A percentile compares a stretch with the other conserved stretches of the same genome.
Conservation (phyloP, 2,888 invertebrate species). For the Parnassius apollo region DNA sequence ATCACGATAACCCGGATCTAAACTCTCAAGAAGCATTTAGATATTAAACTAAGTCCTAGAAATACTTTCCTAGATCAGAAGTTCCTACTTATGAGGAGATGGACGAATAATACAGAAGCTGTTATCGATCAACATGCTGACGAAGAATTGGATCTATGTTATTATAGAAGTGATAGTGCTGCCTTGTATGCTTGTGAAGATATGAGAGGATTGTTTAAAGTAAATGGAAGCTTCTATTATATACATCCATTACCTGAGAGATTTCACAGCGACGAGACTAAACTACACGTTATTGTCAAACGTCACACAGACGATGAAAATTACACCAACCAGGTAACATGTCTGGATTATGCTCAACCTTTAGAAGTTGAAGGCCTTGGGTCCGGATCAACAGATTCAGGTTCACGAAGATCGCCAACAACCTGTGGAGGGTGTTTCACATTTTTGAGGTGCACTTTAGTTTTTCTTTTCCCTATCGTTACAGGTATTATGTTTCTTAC, state of each 20-base stretch:
- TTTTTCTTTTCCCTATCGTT: too few relatives aligned
- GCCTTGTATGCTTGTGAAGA: slow-evolving; percentile 82
- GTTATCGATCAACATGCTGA: slow-evolving; percentile 65
- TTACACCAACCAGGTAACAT: slow-evolving; percentile 40
- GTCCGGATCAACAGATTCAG: too few relatives aligned
- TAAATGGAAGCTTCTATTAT: slow-evolving; percentile 83
- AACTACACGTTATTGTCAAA: slow-evolving; percentile 80
- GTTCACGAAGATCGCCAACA: too few relatives aligned
- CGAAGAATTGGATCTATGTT: slow-evolving; percentile 77
- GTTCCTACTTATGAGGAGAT: slow-evolving; percentile 81
- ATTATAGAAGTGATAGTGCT: slow-evolving; percentile 78
- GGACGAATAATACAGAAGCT: slow-evolving; percentile 76
- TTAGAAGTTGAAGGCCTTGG: too few relatives aligned
- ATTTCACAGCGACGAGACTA: slow-evolving; percentile 78
- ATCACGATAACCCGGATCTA: slow-evolving; percentile 57
- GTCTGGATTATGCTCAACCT: too few relatives aligned
- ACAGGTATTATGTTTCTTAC: too few relatives aligned
- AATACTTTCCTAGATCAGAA: slow-evolving; percentile 78
- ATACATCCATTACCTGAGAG: slow-evolving; percentile 88
- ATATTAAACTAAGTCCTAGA: slow-evolving; percentile 59
- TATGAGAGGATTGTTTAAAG: slow-evolving; percentile 85
- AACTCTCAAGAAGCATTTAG: slow-evolving; percentile 63
- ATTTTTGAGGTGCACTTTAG: too few relatives aligned
- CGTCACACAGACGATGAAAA: slow-evolving; percentile 26
- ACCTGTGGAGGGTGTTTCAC: too few relatives aligned